A percentile compares a stretch with the other conserved stretches of the same genome.
phyloP scores from a whole-genome alignment of 2,888 invertebrate species.

The Ischnura elegans region DNA sequence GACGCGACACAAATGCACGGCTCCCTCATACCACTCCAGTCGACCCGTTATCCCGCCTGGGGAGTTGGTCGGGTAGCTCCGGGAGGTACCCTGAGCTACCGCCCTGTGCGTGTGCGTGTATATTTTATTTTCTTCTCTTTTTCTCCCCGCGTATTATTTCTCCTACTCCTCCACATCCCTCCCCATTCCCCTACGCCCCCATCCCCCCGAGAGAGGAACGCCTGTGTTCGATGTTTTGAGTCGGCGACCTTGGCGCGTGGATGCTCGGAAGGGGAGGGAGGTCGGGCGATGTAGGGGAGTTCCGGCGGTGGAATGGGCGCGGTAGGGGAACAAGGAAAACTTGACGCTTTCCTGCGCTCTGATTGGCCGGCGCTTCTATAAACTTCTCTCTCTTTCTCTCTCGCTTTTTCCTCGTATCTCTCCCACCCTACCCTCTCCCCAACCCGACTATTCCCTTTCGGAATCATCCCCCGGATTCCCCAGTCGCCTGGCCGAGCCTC shows the following conservation, averaged over 20 bases:
- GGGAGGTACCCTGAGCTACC: neutral
- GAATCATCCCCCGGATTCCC: slow-evolving; percentile 46
- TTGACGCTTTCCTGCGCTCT: slow-evolving; percentile 55
- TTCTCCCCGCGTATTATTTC: slow-evolving; percentile 9
- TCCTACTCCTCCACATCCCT: neutral
- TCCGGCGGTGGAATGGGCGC: neutral
- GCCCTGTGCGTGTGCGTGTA: neutral
- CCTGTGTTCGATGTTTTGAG: slow-evolving; percentile 57
- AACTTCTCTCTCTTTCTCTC: slow-evolving; percentile 46
- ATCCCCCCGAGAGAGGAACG: neutral
- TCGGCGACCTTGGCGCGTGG: slow-evolving; percentile 65
- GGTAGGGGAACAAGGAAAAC: slow-evolving; percentile 68
- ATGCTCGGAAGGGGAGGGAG: neutral
- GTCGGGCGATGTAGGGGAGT: neutral
- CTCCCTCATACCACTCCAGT: neutral
- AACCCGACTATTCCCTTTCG: neutral
- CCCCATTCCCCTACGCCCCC: neutral
- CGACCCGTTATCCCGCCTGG: slow-evolving; percentile 48
- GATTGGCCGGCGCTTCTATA: slow-evolving; percentile 66
- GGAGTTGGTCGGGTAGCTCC: slow-evolving; percentile 6
- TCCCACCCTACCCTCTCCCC: neutral
- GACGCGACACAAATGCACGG: neutral
- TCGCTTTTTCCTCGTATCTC: slow-evolving; percentile 28
- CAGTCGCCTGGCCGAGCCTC: neutral
- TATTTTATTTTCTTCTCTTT: neutral